Evolutionary conservation across 2,888 invertebrate genomes (phyloP).

Genomic region (Aleiodes testaceus): DNA sequence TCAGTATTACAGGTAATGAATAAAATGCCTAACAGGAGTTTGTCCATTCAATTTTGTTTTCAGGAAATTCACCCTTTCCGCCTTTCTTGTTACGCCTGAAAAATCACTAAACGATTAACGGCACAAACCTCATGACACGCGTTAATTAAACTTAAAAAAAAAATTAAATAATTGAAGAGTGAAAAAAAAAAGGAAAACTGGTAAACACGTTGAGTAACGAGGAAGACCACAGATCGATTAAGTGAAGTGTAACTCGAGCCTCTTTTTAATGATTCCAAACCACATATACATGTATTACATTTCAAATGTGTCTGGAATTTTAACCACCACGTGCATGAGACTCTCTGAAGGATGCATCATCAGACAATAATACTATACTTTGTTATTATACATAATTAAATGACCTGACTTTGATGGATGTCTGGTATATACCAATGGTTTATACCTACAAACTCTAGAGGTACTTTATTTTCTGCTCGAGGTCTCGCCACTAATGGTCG

Average conservation of each 20-base stretch:
- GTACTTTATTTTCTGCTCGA: slow-evolving; percentile 52
- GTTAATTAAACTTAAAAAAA: slow-evolving; percentile 13
- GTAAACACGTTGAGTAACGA: slow-evolving; percentile 28
- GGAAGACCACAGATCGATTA: slow-evolving; percentile 46
- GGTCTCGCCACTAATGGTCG: slow-evolving; percentile 25
- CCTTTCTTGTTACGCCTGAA: slow-evolving; percentile 30
- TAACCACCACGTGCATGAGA: slow-evolving; percentile 9
- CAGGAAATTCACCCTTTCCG: slow-evolving; percentile 7
- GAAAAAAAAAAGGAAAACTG: slow-evolving; percentile 16
- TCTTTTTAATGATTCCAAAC: slow-evolving; percentile 35
- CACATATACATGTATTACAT: slow-evolving; percentile 40
- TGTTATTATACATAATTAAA: slow-evolving; percentile 55
- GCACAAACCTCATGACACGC: slow-evolving; percentile 26
- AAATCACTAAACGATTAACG: slow-evolving; percentile 26
- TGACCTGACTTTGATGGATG: slow-evolving; percentile 64
- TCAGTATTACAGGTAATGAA: not conserved
- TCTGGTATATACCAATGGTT: slow-evolving; percentile 46
- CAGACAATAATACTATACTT: slow-evolving; percentile 44
- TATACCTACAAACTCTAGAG: slow-evolving; percentile 24
- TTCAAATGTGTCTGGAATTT: slow-evolving; percentile 38
- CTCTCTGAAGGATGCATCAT: slow-evolving; percentile 22
- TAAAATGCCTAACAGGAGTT: not conserved
- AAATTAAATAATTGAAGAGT: not conserved
- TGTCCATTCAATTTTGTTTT: not conserved
- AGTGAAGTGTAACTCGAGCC: slow-evolving; percentile 50